Percentiles rank a stretch among this genome's conserved stretches.
Evolutionary conservation across 1,140 invertebrate species (phyloP).

Genomic region (Drosophila mayri): DNA sequence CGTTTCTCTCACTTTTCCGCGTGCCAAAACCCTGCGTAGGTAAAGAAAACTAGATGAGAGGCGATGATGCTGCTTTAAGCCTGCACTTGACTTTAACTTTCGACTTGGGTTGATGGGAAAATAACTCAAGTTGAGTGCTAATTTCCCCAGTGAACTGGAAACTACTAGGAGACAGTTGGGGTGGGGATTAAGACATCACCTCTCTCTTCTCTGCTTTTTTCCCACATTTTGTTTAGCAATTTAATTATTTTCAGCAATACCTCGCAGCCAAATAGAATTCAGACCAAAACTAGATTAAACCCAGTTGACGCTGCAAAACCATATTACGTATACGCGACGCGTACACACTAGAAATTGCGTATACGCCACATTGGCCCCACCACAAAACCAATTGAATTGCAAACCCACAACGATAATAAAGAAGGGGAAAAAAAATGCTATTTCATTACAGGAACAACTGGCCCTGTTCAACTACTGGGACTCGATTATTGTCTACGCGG

Average conservation of each 20-base stretch:
- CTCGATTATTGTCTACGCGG: slow-evolving; percentile 89
- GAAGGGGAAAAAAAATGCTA: not conserved
- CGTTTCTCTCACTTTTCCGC: not conserved
- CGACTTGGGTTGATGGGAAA: not conserved
- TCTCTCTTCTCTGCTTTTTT: not conserved
- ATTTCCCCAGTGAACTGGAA: not conserved
- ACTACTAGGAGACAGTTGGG: not conserved
- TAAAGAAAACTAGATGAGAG: too few relatives aligned
- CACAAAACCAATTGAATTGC: slow-evolving; percentile 36
- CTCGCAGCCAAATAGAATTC: slow-evolving; percentile 16
- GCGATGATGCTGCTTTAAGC: not conserved
- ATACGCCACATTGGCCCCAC: slow-evolving; percentile 31
- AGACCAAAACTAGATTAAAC: slow-evolving; percentile 20
- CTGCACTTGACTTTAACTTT: not conserved
- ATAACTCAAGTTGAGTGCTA: not conserved
- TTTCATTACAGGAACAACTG: slow-evolving; percentile 84
- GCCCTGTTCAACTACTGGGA: slow-evolving; percentile 89
- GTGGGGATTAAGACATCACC: slow-evolving; percentile 1
- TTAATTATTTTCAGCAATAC: slow-evolving; percentile 19
- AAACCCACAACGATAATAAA: slow-evolving; percentile 15
- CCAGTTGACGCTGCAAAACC: slow-evolving; percentile 7
- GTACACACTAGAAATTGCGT: slow-evolving; percentile 30
- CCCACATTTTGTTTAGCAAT: slow-evolving; percentile 11
- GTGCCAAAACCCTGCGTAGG: not conserved
- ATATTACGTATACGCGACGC: slow-evolving; percentile 39